These are phyloP conservation scores for Malaclemys terrapin DNA, from an alignment of 2,113 vertebrate species.

Conservation along the genomic window DNA sequence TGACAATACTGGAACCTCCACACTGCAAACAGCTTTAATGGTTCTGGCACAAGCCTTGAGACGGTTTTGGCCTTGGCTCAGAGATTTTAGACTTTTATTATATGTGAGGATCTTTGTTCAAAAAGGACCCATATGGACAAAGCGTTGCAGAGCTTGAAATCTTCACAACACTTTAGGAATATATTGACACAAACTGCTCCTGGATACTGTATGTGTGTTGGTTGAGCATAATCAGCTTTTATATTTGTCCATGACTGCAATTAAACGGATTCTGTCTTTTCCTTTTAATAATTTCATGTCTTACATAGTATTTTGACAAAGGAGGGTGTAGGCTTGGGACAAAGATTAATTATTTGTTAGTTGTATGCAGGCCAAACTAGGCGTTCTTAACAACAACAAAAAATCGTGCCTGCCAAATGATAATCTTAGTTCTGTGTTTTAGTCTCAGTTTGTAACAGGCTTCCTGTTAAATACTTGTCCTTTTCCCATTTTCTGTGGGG, in stretches of 20 bases:
- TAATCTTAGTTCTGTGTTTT: slow-evolving; percentile 43
- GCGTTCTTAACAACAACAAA: neutral
- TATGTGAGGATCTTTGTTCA: neutral
- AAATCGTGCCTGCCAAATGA: slow-evolving; percentile 25
- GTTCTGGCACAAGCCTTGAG: slow-evolving; percentile 30
- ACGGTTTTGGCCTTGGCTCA: slow-evolving; percentile 10
- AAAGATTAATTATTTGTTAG: neutral
- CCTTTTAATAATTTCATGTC: neutral
- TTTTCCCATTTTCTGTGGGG: slow-evolving; percentile 20
- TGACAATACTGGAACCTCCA: slow-evolving; percentile 57
- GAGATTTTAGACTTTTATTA: slow-evolving; percentile 36
- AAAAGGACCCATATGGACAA: neutral
- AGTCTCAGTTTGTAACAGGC: slow-evolving; percentile 37
- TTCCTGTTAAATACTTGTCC: slow-evolving; percentile 50
- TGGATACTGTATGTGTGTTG: neutral
- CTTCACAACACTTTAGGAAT: neutral
- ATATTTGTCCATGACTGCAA: rapidly evolving
- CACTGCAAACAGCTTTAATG: slow-evolving; percentile 39
- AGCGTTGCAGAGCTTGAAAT: neutral
- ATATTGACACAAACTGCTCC: neutral
- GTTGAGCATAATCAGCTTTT: neutral
- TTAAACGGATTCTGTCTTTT: neutral
- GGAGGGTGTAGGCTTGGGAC: neutral
- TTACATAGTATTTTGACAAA: rapidly evolving
- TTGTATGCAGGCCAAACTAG: neutral